Base-by-base conservation (phyloP, 2,113 vertebrate species). In the Cathartes aura region DNA sequence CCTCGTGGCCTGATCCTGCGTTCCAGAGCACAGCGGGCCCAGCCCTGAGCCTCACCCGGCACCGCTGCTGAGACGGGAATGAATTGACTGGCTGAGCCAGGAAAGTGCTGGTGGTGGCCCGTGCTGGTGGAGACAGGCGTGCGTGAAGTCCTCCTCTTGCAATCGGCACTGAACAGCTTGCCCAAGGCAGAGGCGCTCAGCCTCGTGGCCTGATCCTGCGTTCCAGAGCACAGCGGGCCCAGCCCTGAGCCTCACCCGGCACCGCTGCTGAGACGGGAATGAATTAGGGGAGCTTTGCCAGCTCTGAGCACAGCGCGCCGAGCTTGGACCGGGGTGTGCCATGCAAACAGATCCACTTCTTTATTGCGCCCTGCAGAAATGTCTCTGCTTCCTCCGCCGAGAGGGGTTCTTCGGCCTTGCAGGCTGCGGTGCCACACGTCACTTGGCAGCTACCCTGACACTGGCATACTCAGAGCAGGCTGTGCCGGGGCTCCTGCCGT, bases 21-120 rank as follows among this genome's bases (percentile, higher is more conserved):
- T 7, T 45, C 0, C 3, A 82, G 68, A 14, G 45, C 45, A 52
- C 0, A 0, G 80, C 5, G 3, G 26, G 24, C 53, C 43, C 13
- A 1, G 21, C 58, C 34, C 34, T 6, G 55, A 74, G 24, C 62
- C 55, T 80, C 67, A 14, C 58, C 47, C 19, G 0, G 27, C 32
- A 12, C 22, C 2, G 3, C 47, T 12, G 32, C 53, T 2, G 24
- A 47, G 68, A 30, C 0, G 5, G 36, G 50, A 75, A 62, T 6
- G 15, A 20, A 15, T 10, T 1, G n/a, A n/a, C n/a, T n/a, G n/a
- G n/a, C n/a, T n/a, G n/a, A n/a, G 59, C 23, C 0, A 0, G 42
- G 59, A 43, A 81, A 48, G 59, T 9, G 24, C 71, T 0, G 2
- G 34, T 8, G 30, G 45, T 70, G 14, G 42, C 53, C 15, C 1